Base-by-base conservation (phyloP, 2,888 invertebrate species). In the Fissipunctia ypsillon region DNA sequence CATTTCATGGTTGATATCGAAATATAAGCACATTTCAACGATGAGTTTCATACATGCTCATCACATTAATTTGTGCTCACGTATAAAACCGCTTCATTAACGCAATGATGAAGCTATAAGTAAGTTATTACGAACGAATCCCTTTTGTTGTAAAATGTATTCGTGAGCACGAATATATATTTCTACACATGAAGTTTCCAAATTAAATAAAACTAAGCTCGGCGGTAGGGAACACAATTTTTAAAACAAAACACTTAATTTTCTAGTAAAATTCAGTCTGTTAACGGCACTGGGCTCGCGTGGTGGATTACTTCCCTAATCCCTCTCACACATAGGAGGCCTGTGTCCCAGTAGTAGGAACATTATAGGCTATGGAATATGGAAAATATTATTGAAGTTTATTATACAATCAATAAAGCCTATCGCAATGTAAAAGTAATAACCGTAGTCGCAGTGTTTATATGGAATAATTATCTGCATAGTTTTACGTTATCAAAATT, bases 371-470 rank as follows among this genome's bases (percentile, higher is more conserved):
- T n/a, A n/a, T n/a, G n/a, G n/a, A n/a, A n/a, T n/a, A n/a, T n/a
- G n/a, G 38, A 10, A 22, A 22, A 22, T 9, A 48, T 3, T 9
- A 48, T 22, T 48, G 3, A 22, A 48, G 9, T 22, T 22, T n/a
- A 12, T 4, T 4, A 50, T 1, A n/a, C 12, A 12, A n/a, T 1
- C 9, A 3, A 0, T 22, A 48, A 0, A 48, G n/a, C 5, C 0
- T 50, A 14, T n/a, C 12, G 0, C n/a, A n/a, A n/a, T 12, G 1
- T 0, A n/a, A n/a, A 50, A n/a, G n/a, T 5, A n/a, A 12, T n/a
- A n/a, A 12, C 12, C n/a, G n/a, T 25, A 25, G 12, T 14, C 10
- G 0, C 5, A n/a, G 50, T n/a, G 10, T n/a, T 3, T 12, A 50
- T n/a, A 50, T 12, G 4, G 10, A n/a, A 50, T n/a, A 5, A 50